phyloP scores from a whole-genome alignment of 2,888 invertebrate species.

The Brenthis daphne region DNA sequence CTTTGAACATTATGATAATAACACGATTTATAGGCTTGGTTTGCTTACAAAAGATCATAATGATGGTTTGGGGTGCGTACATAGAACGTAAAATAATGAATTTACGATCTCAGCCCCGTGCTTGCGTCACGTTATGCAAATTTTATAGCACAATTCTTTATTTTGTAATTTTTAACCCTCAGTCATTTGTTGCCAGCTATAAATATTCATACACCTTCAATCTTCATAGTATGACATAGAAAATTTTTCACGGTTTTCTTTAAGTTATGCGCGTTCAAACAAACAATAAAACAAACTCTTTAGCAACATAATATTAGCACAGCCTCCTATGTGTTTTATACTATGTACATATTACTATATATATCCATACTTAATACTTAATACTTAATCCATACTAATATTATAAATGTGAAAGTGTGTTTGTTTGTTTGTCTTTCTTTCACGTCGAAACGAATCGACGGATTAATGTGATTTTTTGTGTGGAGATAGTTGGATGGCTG shows the following conservation, averaged over 20 bases:
- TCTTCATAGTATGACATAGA: constrained; percentile 1
- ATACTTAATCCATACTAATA: no score
- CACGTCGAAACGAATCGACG: no score
- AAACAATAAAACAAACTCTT: no score
- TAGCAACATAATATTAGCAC: no score
- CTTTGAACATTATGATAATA: constrained; percentile 5
- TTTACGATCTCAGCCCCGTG: constrained; percentile 26
- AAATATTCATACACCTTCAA: constrained; percentile 36
- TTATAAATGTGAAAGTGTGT: no score
- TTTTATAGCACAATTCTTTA: constrained; percentile 42
- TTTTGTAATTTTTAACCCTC: constrained; percentile 41
- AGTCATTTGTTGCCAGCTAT: constrained; percentile 31
- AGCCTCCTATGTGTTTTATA: no score
- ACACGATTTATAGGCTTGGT: constrained; percentile 5
- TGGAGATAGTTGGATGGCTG: no score
- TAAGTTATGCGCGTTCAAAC: no score
- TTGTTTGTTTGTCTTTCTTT: no score
- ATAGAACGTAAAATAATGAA: constrained; percentile 33
- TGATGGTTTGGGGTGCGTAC: constrained; percentile 16
- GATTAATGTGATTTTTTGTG: no score
- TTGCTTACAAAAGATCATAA: constrained; percentile 7
- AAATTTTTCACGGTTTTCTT: not conserved
- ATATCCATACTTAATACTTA: no score
- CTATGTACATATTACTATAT: no score
- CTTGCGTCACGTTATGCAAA: constrained; percentile 43